Conservation (phyloP, 2,888 invertebrate genomes). For the Sabatieria punctata region DNA sequence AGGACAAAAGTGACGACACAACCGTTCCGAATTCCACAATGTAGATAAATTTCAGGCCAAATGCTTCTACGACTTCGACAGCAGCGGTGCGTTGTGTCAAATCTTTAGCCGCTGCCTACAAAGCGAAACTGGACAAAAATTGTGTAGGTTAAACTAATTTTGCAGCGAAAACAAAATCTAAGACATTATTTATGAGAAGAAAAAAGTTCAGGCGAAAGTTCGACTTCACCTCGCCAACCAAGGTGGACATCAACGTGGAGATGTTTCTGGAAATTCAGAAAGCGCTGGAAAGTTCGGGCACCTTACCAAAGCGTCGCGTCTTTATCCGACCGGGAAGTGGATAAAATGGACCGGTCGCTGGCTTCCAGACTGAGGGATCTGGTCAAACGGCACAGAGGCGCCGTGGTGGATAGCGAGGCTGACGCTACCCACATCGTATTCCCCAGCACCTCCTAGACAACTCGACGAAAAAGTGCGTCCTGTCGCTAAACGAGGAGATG, state of each 20-base stretch:
- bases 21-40: no score
- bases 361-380: constrained; percentile 68
- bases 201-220: constrained; percentile 12
- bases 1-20: no score
- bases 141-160: no score
- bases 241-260: constrained; percentile 76
- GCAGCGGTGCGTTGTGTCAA: constrained; percentile 76
- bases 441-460: constrained; percentile 36
- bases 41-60: no score
- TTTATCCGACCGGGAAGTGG: no score
- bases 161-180: no score
- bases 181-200: no score
- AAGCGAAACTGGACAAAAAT: constrained; percentile 76
- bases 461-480: constrained; percentile 26
- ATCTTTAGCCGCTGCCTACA: constrained; percentile 80
- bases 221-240: constrained; percentile 59
- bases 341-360: constrained; percentile 31
- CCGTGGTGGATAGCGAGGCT: constrained; percentile 53
- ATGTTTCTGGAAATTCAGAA: constrained; percentile 47
- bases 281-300: not conserved
- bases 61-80: constrained; percentile 85
- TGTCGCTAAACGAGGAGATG: constrained; percentile 61
- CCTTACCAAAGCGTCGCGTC: constrained; percentile 1
- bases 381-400: constrained; percentile 66
- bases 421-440: constrained; percentile 80